Conservation (phyloP, 2,797 vertebrate species). For the Falco concolor region DNA sequence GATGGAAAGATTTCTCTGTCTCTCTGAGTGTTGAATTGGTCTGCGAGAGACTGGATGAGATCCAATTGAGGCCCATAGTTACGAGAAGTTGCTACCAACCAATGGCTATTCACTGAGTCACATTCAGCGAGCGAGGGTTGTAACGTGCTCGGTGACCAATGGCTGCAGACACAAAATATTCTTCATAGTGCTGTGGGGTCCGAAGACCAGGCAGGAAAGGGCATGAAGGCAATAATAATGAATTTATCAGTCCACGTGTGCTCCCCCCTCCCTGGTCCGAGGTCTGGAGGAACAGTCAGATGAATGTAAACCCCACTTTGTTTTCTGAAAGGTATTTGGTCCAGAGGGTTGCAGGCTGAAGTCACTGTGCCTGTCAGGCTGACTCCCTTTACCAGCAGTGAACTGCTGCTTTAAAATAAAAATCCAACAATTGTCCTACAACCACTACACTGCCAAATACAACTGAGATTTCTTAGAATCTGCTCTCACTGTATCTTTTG, state of each 20-base stretch:
- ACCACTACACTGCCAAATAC: background rate
- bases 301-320: background rate
- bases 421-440: background rate
- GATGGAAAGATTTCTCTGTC: conserved; percentile 21
- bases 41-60: background rate
- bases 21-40: background rate
- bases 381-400: background rate
- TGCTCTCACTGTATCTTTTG: background rate
- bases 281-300: background rate
- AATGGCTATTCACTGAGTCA: background rate
- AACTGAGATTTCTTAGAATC: conserved; percentile 10
- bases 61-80: conserved; percentile 30
- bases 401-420: background rate
- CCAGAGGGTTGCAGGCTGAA: background rate
- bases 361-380: background rate
- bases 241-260: background rate
- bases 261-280: accelerated
- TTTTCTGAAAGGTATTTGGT: background rate
- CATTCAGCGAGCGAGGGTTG: background rate
- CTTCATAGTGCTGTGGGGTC: background rate
- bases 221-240: background rate
- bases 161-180: background rate
- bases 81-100: conserved; percentile 30
- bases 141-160: background rate
- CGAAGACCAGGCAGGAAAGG: background rate